Evolutionary conservation across 2,888 invertebrate genomes (phyloP).

Genomic region (Matsumyia berberina): DNA sequence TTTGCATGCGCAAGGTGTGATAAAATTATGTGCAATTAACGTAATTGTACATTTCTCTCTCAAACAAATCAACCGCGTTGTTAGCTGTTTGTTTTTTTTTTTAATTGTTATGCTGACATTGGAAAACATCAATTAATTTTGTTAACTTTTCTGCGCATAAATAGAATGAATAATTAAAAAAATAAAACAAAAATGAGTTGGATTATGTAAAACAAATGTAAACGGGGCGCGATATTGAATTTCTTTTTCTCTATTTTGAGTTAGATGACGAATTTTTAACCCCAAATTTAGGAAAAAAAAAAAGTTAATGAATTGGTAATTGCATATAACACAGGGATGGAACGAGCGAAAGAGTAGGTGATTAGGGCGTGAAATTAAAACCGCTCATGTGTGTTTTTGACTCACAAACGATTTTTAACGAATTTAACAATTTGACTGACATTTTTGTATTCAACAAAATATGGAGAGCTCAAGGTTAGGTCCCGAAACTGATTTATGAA

Average conservation of each 20-base stretch:
- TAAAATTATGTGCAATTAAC: conserved; percentile 18
- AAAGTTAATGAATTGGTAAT: no score
- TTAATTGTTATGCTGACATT: conserved; percentile 45
- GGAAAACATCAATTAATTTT: conserved; percentile 35
- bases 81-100: conserved; percentile 8
- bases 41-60: background rate
- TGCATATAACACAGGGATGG: no score
- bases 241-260: background rate
- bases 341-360: no score
- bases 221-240: conserved; percentile 10
- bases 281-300: background rate
- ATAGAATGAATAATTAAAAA: conserved; percentile 1
- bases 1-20: conserved; percentile 37
- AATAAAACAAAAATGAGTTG: background rate
- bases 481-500: no score
- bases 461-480: no score
- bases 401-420: no score
- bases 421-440: no score
- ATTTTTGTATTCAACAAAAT: no score
- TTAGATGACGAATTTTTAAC: background rate
- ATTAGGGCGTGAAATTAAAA: no score
- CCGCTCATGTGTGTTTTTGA: no score
- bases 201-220: background rate
- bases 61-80: background rate
- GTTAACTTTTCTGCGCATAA: background rate